Percentiles rank a stretch among this genome's conserved stretches.
Conservation (phyloP, 2,113 vertebrate species). For the Columba janthina region DNA sequence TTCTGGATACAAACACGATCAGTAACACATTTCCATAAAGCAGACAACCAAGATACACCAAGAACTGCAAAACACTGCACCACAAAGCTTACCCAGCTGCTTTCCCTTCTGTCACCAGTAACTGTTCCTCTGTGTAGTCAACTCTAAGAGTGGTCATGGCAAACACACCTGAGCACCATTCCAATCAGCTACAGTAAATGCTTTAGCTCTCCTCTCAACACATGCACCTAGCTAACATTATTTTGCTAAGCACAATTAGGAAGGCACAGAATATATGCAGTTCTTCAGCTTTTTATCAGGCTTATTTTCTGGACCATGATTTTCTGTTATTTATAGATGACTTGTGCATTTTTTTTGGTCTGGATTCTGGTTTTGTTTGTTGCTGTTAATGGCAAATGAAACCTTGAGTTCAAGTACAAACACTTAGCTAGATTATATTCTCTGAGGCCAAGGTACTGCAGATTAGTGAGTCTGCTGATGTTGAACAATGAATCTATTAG, state of each 20-base stretch:
- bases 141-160: neutral
- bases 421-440: neutral
- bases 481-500: neutral
- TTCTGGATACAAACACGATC: neutral
- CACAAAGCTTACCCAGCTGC: neutral
- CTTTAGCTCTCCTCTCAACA: neutral
- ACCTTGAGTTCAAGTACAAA: neutral
- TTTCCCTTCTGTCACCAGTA: neutral
- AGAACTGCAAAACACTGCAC: neutral
- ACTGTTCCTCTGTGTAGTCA: neutral
- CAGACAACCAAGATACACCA: neutral
- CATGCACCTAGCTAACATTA: neutral
- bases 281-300: neutral
- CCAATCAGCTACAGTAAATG: neutral
- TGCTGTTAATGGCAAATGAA: conserved; percentile 23
- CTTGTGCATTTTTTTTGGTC: neutral
- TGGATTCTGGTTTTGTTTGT: neutral
- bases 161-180: neutral
- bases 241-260: neutral
- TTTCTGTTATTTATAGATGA: neutral
- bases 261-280: neutral
- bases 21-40: neutral
- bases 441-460: neutral
- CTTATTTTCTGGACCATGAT: neutral
- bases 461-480: neutral